Base-by-base conservation (phyloP, 2,888 invertebrate species). In the Athalia circularis region DNA sequence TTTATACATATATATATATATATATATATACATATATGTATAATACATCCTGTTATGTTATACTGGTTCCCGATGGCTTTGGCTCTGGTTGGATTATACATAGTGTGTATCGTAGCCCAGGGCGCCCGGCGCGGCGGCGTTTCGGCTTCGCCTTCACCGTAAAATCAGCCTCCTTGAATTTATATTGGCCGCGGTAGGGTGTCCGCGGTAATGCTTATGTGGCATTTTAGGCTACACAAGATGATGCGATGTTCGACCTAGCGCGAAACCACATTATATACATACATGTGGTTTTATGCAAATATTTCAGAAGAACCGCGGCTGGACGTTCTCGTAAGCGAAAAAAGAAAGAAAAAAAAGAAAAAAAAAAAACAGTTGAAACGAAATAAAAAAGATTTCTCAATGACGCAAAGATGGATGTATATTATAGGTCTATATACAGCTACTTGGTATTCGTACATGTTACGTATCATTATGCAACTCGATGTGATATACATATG, bases 381-480 rank as follows among this genome's bases (percentile, higher is more conserved):
- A 29, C 2, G 29, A 29, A 29, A 1, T 29, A 29, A 29, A 29
- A 29, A 29, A 29, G 29, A 47, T 47, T 72, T 59, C 59, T 59
- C 13, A 59, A 72, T 72, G 57, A 57, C 72, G 72, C 59, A 72
- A 72, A 72, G 45, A 72, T 57, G 45, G 59, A 72, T 8, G 72
- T 57, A 5, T 3, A 9, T 57, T 45, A 47, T 72, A 72, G 57
- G 72, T n/a, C n/a, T 59, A 72, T 29, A 29, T 29, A 9, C 45
- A 57, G 72, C 13, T 57, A 11, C n/a, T 72, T 72, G 7, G 7
- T 11, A 54, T 54, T 5, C n/a, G 6, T 29, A 29, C 2, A 29
- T 29, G 2, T 29, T 29, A 29, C 29, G 29, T 29, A 29, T 29
- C 29, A 29, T 29, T 29, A 29, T 29, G 29, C 29, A 29, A 29